Percentiles rank a stretch among this genome's conserved stretches.
phyloP scores from a whole-genome alignment of 2,113 vertebrate species.

The Ophiodon elongatus region DNA sequence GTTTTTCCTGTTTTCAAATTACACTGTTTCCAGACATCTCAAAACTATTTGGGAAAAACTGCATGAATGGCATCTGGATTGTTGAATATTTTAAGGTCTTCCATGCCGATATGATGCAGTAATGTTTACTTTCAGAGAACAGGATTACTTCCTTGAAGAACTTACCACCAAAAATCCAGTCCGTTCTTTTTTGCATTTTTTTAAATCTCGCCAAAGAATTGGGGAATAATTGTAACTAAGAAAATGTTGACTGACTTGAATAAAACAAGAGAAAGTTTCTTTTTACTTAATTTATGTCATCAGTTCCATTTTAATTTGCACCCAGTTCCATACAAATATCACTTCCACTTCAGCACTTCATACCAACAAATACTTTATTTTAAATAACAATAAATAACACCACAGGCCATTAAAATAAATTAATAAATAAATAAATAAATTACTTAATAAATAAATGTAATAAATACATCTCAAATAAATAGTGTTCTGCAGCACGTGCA shows the following conservation, averaged over 20 bases:
- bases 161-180: neutral
- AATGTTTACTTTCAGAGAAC: constrained; percentile 42
- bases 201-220: constrained; percentile 11
- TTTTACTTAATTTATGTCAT: neutral
- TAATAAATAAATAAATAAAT: constrained; percentile 56
- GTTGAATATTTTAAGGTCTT: neutral
- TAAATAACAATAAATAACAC: constrained; percentile 75
- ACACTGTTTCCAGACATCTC: neutral
- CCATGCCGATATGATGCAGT: neutral
- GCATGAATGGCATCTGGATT: neutral
- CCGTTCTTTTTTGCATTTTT: constrained; percentile 23
- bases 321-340: constrained; percentile 1
- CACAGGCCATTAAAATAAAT: constrained; percentile 63
- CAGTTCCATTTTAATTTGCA: neutral
- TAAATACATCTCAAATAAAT: constrained; percentile 71
- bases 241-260: constrained; percentile 33
- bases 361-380: constrained; percentile 58
- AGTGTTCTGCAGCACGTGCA: constrained; percentile 32
- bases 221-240: no score
- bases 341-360: constrained; percentile 20
- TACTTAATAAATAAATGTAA: constrained; percentile 21
- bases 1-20: neutral
- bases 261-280: neutral
- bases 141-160: neutral
- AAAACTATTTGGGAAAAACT: constrained; percentile 20